Evolutionary conservation across 30 jellyfish, hydroid and myxozoan species (phyloP), one percentile per base, ranked within the genome.

Genomic region (Hydractinia echinata): DNA sequence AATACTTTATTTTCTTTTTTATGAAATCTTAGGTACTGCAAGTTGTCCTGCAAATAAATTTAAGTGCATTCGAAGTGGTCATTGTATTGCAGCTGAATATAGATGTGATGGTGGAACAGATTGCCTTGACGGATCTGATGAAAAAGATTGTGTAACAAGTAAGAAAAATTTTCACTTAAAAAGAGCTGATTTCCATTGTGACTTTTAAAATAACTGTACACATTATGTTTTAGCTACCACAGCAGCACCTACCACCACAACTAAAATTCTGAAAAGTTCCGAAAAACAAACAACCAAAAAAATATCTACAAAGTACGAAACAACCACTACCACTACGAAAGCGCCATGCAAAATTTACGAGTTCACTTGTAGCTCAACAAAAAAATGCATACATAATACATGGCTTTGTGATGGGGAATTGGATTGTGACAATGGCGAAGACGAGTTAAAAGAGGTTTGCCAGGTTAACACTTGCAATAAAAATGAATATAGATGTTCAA

Each of bases 111-210:
- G 96, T 30, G 73, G 66, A 15, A 66, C 79, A 4, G 96, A 92
- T 39, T 92, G 98, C 67, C 66, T 83, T 51, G 98, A 92, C 79
- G 95, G 95, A 6, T 87, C 98, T 11, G 98, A 92, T 84, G 98
- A 92, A 72, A 48, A 14, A 52, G 64, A 73, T 51, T 90, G 97
- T 69, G 79, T 51, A n/a, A 73, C 89, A 80, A 89, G 85, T 77
- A 77, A 77, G 85, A 44, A 60, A 6, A 49, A 54, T 16, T 30
- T 30, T 2, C 1, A 1, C 2, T 30, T 0, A 30, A 30, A 30
- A 30, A 30, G 44, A 30, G n/a, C n/a, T 30, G 44, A 30, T 30
- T 30, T 30, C 44, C 44, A 30, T 30, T 2, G 44, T 30, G 44
- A 30, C 44, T 30, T 30, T 30, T 30, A 30, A 30, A 30, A 30